phyloP scores from a whole-genome alignment of 2,888 invertebrate genomes.

The Callimorpha dominula region DNA sequence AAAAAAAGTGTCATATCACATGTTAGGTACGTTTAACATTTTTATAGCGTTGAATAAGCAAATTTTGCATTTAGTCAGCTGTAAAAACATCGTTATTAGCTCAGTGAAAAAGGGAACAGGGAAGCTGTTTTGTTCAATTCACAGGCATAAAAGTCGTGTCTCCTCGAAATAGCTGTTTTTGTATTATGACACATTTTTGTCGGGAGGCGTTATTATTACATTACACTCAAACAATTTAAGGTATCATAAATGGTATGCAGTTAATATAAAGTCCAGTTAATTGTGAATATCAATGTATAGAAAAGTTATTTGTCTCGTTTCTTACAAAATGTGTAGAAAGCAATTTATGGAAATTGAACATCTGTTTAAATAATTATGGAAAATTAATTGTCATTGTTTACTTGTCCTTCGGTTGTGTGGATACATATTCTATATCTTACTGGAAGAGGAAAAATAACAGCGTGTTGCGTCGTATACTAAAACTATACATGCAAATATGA shows the following conservation, averaged over 20 bases:
- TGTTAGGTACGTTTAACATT: too few relatives aligned
- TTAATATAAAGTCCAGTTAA: neutral
- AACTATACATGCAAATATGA: neutral
- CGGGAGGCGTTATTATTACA: too few relatives aligned
- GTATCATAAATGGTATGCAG: neutral
- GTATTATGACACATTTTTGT: too few relatives aligned
- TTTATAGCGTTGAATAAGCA: too few relatives aligned
- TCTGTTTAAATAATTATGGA: constrained; percentile 2
- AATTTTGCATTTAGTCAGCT: too few relatives aligned
- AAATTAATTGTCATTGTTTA: constrained; percentile 9
- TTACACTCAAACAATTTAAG: too few relatives aligned
- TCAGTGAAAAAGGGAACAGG: too few relatives aligned
- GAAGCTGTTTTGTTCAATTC: too few relatives aligned
- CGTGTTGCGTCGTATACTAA: neutral
- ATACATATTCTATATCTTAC: neutral
- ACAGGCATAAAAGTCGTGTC: too few relatives aligned
- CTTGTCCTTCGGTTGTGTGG: neutral
- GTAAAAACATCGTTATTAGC: too few relatives aligned
- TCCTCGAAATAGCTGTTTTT: too few relatives aligned
- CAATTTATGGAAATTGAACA: neutral
- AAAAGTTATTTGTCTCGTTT: neutral
- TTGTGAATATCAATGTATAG: neutral
- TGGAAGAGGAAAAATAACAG: neutral
- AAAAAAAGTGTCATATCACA: too few relatives aligned
- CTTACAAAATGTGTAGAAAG: neutral